Conservation (phyloP, 2,113 vertebrate species). For the Cyphomyrus plagiostoma region DNA sequence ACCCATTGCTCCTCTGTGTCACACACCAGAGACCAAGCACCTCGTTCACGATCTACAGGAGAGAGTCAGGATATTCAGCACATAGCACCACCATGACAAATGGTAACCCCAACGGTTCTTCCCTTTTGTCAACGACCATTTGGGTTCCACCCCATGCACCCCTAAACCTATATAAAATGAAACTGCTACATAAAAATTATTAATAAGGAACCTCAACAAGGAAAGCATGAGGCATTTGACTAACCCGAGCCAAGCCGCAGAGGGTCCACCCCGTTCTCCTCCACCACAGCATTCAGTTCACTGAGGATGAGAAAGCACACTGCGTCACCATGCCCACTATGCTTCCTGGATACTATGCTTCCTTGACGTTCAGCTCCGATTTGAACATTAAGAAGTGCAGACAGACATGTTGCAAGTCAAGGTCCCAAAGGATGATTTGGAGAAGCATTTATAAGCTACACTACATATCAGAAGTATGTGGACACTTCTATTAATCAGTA, state of each 20-base stretch:
- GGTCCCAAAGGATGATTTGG: background rate
- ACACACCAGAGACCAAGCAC: constrained; percentile 88
- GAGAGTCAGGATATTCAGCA: background rate
- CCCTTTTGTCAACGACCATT: background rate
- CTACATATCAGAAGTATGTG: background rate
- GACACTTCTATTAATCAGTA: background rate
- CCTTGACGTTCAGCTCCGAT: background rate
- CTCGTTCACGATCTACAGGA: constrained; percentile 51
- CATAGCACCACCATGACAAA: background rate
- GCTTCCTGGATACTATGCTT: background rate
- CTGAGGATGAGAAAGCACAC: constrained; percentile 34
- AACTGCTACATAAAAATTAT: background rate
- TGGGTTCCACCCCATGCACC: background rate
- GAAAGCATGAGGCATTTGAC: background rate
- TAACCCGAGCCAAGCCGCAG: constrained; percentile 33
- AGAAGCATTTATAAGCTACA: background rate
- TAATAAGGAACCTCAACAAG: background rate
- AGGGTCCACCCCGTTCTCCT: constrained; percentile 43
- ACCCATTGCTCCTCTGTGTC: constrained; percentile 91
- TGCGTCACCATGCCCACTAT: background rate
- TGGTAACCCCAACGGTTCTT: background rate
- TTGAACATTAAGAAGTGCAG: background rate
- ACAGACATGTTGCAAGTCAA: background rate
- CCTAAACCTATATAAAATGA: background rate
- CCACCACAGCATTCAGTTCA: constrained; percentile 46